Percentiles rank a stretch among this genome's conserved stretches.
These are phyloP conservation scores for Acyrthosiphon pisum DNA, from an alignment of 1,140 invertebrate genomes.

Conservation along the genomic window DNA sequence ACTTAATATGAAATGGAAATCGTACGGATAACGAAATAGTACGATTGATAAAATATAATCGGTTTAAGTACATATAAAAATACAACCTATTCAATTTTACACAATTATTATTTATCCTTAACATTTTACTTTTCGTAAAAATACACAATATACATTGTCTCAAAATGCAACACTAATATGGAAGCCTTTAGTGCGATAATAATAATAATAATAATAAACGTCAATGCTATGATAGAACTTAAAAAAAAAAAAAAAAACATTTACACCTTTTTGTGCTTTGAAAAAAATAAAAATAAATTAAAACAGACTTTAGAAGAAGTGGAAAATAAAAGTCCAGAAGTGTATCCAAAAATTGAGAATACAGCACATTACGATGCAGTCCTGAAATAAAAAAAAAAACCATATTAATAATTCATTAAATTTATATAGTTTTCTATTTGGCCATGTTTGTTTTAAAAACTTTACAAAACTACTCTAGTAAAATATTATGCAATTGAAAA, in stretches of 20 bases:
- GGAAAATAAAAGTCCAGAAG: background rate
- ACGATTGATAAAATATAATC: background rate
- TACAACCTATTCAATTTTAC: constrained; percentile 38
- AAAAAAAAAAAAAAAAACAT: constrained; percentile 43
- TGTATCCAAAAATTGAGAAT: constrained; percentile 15
- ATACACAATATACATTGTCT: background rate
- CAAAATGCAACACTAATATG: constrained; percentile 17
- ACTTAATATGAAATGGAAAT: constrained; percentile 25
- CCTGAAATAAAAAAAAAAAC: constrained; percentile 42
- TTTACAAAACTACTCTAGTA: constrained; percentile 1
- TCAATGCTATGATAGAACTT: background rate
- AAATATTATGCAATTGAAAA: background rate
- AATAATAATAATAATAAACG: background rate
- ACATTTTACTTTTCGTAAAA: constrained; percentile 24
- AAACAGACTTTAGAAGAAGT: constrained; percentile 46
- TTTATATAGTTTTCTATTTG: background rate
- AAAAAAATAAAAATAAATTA: constrained; percentile 33
- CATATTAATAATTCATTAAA: constrained; percentile 2
- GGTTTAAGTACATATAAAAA: constrained; percentile 56
- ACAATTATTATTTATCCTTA: background rate
- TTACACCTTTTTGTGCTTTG: constrained; percentile 28
- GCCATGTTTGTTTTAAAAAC: background rate
- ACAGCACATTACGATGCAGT: constrained; percentile 53
- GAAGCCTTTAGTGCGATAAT: constrained; percentile 44
- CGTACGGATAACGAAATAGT: background rate